These are phyloP conservation scores for Mythimna albipuncta DNA, from an alignment of 2,888 invertebrate genomes.

Conservation along the genomic window DNA sequence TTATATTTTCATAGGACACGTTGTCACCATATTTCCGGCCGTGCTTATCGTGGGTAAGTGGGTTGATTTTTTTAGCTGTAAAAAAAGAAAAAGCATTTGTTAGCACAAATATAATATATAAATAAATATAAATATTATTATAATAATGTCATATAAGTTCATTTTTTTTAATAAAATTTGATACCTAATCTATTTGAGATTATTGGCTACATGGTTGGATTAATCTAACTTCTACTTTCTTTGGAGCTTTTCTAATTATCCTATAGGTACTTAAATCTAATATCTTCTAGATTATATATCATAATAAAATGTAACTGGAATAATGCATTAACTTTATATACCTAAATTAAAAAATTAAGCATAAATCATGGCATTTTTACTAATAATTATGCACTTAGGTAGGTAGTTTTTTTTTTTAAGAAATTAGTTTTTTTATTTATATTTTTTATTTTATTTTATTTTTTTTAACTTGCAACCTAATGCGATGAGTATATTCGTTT, in stretches of 20 bases:
- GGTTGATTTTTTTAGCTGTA: conserved; percentile 88
- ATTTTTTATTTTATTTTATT: too few species aligned
- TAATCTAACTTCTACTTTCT: neutral
- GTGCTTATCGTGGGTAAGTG: conserved; percentile 87
- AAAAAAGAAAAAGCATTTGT: conserved; percentile 30
- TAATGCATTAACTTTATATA: too few species aligned
- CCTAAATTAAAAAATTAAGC: too few species aligned
- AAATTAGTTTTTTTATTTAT: too few species aligned
- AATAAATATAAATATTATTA: neutral
- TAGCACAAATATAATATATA: conserved; percentile 9
- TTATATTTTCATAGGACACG: conserved; percentile 96
- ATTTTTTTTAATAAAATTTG: too few species aligned
- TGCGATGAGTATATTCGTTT: too few species aligned
- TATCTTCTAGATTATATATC: neutral
- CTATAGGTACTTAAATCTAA: neutral
- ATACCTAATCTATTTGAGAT: neutral
- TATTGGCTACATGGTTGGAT: neutral
- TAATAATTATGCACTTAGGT: too few species aligned
- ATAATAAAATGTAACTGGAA: neutral
- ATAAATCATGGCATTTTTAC: too few species aligned
- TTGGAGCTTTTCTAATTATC: neutral
- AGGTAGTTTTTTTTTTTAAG: too few species aligned
- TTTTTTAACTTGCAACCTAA: too few species aligned
- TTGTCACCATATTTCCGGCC: conserved; percentile 88
- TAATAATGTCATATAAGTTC: too few species aligned